Evolutionary conservation across 2,888 invertebrate genomes (phyloP).

Genomic region (Temnothorax unifasciatus): DNA sequence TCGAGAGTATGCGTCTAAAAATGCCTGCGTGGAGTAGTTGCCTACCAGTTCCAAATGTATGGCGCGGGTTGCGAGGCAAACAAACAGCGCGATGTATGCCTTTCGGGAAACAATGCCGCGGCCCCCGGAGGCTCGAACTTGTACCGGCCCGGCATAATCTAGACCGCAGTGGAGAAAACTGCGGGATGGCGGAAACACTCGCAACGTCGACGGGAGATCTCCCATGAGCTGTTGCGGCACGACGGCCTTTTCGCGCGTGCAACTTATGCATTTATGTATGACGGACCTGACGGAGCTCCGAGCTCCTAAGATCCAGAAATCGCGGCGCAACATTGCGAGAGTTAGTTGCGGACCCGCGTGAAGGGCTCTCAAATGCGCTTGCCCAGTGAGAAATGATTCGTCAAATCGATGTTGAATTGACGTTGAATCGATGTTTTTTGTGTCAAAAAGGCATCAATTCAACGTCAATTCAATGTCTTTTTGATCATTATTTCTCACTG

Average conservation of each 20-base stretch:
- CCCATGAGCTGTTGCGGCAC: neutral
- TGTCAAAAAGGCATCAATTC: no score
- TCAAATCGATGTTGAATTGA: no score
- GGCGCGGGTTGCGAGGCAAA: conserved; percentile 5
- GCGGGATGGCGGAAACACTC: neutral
- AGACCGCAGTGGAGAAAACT: neutral
- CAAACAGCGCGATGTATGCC: neutral
- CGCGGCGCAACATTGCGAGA: no score
- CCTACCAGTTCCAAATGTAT: neutral
- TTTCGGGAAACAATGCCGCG: neutral
- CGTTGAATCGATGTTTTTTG: no score
- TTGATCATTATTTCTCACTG: no score
- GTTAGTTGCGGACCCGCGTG: no score
- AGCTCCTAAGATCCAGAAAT: no score
- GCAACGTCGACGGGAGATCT: rapidly evolving
- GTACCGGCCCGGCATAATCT: neutral
- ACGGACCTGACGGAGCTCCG: no score
- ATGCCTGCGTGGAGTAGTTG: neutral
- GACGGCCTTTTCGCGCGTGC: neutral
- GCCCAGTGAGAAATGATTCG: no score
- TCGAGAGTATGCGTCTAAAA: neutral
- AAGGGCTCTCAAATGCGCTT: no score
- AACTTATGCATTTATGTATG: no score
- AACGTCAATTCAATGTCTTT: no score
- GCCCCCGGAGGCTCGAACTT: neutral